Evolutionary conservation across 2,113 vertebrate genomes (phyloP), one percentile per base, ranked within the genome.

Genomic region (Oryzias woworae): DNA sequence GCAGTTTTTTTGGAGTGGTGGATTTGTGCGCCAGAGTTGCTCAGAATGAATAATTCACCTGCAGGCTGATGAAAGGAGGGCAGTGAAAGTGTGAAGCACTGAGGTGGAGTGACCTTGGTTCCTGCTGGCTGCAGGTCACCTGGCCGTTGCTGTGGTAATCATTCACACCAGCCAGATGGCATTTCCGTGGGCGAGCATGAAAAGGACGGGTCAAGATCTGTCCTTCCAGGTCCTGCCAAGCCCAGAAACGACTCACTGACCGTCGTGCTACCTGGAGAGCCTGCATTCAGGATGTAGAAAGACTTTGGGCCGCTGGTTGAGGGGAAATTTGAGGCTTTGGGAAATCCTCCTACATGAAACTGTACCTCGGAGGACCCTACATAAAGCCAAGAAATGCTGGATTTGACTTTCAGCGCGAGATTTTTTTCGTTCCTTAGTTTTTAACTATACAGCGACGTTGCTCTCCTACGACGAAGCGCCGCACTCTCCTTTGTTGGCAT

Each of bases 161-260:
- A 92, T 92, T 92, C 90, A 93, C 90, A 90, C 90, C 85, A 82
- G 90, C 91, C 92, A 93, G 92, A 93, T 93, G 92, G 92, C 88
- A 84, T 91, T 92, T 92, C 88, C 66, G 80, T 90, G 89, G 90
- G 92, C 79, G 89, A 89, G 85, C 77, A 51, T 87, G 82, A 88
- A 90, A 91, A 91, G 90, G 91, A 92, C 90, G 80, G 89, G 91
- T 91, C 87, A 88, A 86, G 85, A 87, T 88, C 85, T 87, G 82
- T 89, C 80, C 87, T 78, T 88, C 89, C 86, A 90, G 82, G 83
- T 85, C 74, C 79, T 85, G 84, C 82, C 77, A 72, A 81, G 82
- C 87, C 81, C 73, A 78, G 71, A 77, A 75, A 83, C 86, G 73
- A 85, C 79, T 85, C 77, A 36, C 69, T 42, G 71, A 82, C 90